Percentiles rank a stretch among this genome's conserved stretches.
phyloP scores from a whole-genome alignment of 37 sponge, comb jelly and placozoan genomes.

The Ephydatia muelleri region DNA sequence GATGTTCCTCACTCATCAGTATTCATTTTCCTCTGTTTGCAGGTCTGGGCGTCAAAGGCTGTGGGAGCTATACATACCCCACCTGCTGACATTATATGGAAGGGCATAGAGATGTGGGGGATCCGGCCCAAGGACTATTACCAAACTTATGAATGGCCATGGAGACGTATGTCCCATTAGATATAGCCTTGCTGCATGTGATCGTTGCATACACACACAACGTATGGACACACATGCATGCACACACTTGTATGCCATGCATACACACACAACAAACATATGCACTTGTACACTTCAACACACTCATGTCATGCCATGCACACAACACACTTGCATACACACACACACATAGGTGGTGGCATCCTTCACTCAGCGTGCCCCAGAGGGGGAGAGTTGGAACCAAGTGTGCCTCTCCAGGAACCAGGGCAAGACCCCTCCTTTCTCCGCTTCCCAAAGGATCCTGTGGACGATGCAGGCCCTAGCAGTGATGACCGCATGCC shows the following conservation, averaged over 20 bases:
- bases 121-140: constrained; percentile 53
- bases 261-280: neutral
- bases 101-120: constrained; percentile 71
- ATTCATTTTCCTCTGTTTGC: neutral
- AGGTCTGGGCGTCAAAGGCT: constrained; percentile 72
- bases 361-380: constrained; percentile 53
- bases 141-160: constrained; percentile 51
- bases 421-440: constrained; percentile 14
- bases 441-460: constrained; percentile 36
- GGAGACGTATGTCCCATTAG: constrained; percentile 53
- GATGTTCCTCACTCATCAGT: no score
- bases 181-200: neutral
- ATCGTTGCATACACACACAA: neutral
- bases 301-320: neutral
- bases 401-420: constrained; percentile 10
- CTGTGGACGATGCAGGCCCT: neutral
- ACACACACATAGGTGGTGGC: constrained; percentile 56
- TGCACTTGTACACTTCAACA: neutral
- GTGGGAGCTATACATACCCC: constrained; percentile 68
- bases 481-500: constrained; percentile 7
- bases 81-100: constrained; percentile 81
- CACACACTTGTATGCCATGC: neutral
- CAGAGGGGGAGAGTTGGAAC: constrained; percentile 19
- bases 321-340: no score
- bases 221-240: neutral